Percentiles rank a stretch among this genome's conserved stretches.
These are phyloP conservation scores for Pangasius macronema DNA, from an alignment of 2,797 vertebrate species.

Conservation along the genomic window DNA sequence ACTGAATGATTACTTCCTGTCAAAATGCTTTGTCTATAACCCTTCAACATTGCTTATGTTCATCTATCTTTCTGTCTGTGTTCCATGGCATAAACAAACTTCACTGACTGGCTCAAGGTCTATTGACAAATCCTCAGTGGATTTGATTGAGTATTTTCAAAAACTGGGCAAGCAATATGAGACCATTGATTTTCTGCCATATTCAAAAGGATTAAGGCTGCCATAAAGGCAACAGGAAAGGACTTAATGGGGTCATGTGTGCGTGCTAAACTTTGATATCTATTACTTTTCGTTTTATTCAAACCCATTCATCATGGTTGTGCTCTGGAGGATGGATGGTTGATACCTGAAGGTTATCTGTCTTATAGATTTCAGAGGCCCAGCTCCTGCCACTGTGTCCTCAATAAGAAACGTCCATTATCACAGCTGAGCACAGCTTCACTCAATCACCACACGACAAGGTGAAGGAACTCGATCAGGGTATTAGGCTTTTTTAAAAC, in stretches of 20 bases:
- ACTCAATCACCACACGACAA: constrained; percentile 42
- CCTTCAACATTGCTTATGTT: constrained; percentile 36
- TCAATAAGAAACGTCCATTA: constrained; percentile 49
- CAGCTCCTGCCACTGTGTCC: constrained; percentile 26
- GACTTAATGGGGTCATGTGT: constrained; percentile 78
- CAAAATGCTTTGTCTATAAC: constrained; percentile 20
- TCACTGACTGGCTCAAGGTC: constrained; percentile 64
- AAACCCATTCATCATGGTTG: constrained; percentile 73
- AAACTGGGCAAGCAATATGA: constrained; percentile 76
- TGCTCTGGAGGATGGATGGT: constrained; percentile 65
- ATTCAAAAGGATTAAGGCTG: constrained; percentile 82
- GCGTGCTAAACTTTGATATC: constrained; percentile 76
- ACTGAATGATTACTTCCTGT: constrained; percentile 3
- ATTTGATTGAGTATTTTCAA: constrained; percentile 76
- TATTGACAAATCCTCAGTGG: constrained; percentile 65
- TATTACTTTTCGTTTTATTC: constrained; percentile 72
- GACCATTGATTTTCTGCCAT: constrained; percentile 81
- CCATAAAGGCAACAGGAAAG: constrained; percentile 79
- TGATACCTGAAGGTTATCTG: constrained; percentile 65
- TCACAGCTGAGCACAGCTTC: constrained; percentile 36
- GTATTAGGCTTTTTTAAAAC: constrained; percentile 29
- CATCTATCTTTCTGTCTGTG: constrained; percentile 54
- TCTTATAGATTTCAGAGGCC: constrained; percentile 57
- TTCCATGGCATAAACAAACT: constrained; percentile 61
- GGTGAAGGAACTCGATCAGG: constrained; percentile 41